Evolutionary conservation across 2,113 vertebrate genomes (phyloP).

Genomic region (Manacus vitellinus): DNA sequence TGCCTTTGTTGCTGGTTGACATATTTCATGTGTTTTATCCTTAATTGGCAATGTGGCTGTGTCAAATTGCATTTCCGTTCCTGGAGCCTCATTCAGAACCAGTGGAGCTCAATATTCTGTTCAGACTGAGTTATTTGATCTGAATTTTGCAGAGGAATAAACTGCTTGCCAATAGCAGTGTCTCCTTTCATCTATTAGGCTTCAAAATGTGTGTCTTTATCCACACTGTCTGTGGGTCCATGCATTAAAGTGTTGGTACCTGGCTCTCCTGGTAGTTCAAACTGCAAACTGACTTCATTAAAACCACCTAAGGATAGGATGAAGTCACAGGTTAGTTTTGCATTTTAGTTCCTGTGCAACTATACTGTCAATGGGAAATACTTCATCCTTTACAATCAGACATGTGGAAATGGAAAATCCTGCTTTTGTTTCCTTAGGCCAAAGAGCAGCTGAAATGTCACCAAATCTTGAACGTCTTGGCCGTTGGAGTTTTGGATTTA

Average conservation of each 20-base stretch:
- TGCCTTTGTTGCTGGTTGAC: slow-evolving; percentile 40
- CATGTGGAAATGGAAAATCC: not conserved
- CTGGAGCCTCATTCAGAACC: slow-evolving; percentile 13
- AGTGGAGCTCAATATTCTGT: slow-evolving; percentile 17
- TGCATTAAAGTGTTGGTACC: not conserved
- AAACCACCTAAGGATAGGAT: not conserved
- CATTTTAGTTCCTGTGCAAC: slow-evolving; percentile 12
- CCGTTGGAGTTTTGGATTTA: not conserved
- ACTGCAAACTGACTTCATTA: not conserved
- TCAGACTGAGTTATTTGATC: slow-evolving; percentile 46
- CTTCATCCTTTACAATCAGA: not conserved
- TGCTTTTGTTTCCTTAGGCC: not conserved
- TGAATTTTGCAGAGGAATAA: slow-evolving; percentile 56
- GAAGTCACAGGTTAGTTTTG: not conserved
- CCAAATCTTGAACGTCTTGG: not conserved
- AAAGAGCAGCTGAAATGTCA: not conserved
- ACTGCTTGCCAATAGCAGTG: slow-evolving; percentile 17
- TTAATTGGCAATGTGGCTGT: slow-evolving; percentile 53
- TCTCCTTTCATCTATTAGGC: not conserved
- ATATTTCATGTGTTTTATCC: slow-evolving; percentile 34
- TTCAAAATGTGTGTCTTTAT: slow-evolving; percentile 1
- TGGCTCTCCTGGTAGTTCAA: not conserved
- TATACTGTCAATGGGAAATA: not conserved
- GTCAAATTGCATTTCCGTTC: slow-evolving; percentile 37
- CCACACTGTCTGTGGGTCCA: not conserved